Conservation (phyloP, 2,797 vertebrate species). For the Periophthalmus magnuspinnatus region DNA sequence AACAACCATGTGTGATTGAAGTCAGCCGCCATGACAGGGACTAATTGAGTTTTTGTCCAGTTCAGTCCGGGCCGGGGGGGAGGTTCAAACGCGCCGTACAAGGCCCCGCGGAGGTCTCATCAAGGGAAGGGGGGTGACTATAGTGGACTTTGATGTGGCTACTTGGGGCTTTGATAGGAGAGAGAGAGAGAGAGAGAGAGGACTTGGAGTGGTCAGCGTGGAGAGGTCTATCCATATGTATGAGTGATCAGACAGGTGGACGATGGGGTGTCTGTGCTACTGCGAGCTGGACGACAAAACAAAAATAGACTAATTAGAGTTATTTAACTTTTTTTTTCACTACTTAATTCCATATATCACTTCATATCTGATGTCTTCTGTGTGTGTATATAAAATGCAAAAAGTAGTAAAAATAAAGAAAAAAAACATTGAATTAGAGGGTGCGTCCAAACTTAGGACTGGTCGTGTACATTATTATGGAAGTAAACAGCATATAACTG, state of each 20-base stretch:
- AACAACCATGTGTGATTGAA: slow-evolving; percentile 43
- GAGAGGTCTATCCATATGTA: slow-evolving; percentile 56
- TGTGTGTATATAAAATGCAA: too few species aligned
- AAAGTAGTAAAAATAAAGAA: too few species aligned
- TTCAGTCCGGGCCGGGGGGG: slow-evolving; percentile 74
- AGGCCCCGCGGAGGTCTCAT: slow-evolving; percentile 64
- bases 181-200: slow-evolving; percentile 72
- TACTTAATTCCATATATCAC: too few species aligned
- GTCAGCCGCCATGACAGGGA: slow-evolving; percentile 35
- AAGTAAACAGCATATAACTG: too few species aligned
- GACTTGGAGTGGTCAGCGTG: slow-evolving; percentile 29
- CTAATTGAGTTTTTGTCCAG: slow-evolving; percentile 87
- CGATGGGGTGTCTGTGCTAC: not conserved
- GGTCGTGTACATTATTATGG: too few species aligned
- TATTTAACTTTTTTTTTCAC: too few species aligned
- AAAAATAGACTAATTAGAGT: not conserved
- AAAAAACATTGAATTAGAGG: too few species aligned
- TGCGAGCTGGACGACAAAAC: not conserved
- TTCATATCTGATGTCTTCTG: too few species aligned
- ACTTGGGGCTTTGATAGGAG: slow-evolving; percentile 87
- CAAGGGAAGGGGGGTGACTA: slow-evolving; percentile 59
- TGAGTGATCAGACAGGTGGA: slow-evolving; percentile 28
- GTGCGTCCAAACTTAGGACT: too few species aligned
- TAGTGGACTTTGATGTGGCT: slow-evolving; percentile 85
- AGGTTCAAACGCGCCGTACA: slow-evolving; percentile 84